A percentile compares a stretch with the other conserved stretches of the same genome.
Evolutionary conservation across 2,113 vertebrate genomes (phyloP).

Genomic region (Alectura lathami): DNA sequence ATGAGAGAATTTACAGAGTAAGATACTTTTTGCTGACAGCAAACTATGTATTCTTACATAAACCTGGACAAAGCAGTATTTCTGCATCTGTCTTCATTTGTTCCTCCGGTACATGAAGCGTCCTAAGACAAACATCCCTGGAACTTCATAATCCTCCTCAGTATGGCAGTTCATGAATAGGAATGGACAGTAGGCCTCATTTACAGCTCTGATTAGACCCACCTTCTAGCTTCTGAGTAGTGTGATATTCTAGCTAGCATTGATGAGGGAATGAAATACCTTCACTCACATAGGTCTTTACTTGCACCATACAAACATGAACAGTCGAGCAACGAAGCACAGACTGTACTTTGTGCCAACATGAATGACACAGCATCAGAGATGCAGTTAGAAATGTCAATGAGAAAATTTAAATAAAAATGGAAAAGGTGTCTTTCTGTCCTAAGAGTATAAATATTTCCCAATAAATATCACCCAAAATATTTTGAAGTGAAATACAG

Average conservation of each 20-base stretch:
- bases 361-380: background rate
- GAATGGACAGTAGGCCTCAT: background rate
- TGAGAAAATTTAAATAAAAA: background rate
- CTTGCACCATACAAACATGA: background rate
- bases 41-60: background rate
- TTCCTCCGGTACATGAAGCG: slow-evolving; percentile 1
- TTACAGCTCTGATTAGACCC: background rate
- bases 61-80: background rate
- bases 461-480: background rate
- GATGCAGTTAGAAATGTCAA: background rate
- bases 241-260: background rate
- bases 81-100: slow-evolving; percentile 2
- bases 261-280: background rate
- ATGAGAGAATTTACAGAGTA: background rate
- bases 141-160: background rate
- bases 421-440: background rate
- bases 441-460: background rate
- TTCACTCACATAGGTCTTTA: slow-evolving; percentile 17
- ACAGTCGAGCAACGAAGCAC: background rate
- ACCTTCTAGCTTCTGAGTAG: background rate
- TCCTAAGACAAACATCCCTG: background rate
- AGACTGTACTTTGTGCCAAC: background rate
- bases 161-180: background rate
- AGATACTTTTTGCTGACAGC: background rate
- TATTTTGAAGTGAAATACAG: background rate